Evolutionary conservation across 2,113 vertebrate genomes (phyloP).

Genomic region (Forbesichthys agassizii): DNA sequence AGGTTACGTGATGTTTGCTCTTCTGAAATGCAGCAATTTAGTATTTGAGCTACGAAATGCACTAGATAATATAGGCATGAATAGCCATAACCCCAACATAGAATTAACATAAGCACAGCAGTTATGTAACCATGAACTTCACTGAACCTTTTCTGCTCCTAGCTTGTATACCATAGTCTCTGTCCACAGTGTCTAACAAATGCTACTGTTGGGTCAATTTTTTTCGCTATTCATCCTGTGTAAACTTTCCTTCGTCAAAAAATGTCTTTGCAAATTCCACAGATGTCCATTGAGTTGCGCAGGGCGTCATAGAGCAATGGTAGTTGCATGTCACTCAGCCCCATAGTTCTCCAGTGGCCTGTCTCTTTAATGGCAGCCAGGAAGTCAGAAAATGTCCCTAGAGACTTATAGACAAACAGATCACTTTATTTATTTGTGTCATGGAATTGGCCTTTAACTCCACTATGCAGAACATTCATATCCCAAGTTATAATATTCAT

Average conservation of each 20-base stretch:
- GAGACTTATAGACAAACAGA: constrained; percentile 23
- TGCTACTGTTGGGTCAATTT: background rate
- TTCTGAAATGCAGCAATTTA: background rate
- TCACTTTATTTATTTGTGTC: constrained; percentile 55
- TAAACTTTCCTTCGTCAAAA: constrained; percentile 23
- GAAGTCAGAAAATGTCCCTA: constrained; percentile 60
- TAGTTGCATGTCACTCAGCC: constrained; percentile 64
- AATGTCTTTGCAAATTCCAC: constrained; percentile 43
- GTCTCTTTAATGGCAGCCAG: constrained; percentile 73
- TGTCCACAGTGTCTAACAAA: background rate
- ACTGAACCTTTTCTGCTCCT: constrained; percentile 29
- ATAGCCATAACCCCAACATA: background rate
- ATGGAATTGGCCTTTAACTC: constrained; percentile 24
- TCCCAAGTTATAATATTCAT: background rate
- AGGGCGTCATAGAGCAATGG: constrained; percentile 40
- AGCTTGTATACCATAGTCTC: constrained; percentile 9
- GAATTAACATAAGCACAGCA: constrained; percentile 6
- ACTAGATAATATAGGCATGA: background rate
- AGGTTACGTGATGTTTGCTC: background rate
- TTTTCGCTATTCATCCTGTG: constrained; percentile 18
- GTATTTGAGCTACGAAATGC: background rate
- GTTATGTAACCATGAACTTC: constrained; percentile 35
- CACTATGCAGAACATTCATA: constrained; percentile 9
- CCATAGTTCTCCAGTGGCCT: constrained; percentile 50
- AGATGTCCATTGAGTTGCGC: constrained; percentile 57